Conservation (phyloP, 1,140 invertebrate species). For the Pseudomyrmex flavicornis region DNA sequence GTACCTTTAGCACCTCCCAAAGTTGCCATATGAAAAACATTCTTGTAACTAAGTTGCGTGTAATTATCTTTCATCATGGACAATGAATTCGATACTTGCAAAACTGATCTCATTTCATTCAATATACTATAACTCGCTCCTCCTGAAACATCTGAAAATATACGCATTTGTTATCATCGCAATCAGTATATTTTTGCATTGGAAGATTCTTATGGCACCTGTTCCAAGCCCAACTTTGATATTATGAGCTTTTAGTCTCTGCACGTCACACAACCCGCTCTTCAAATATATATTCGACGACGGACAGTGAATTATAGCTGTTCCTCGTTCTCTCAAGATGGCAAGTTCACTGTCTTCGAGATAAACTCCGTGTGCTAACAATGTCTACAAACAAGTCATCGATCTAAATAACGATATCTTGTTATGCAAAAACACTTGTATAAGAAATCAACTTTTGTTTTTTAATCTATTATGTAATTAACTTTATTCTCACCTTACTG, state of each 20-base stretch:
- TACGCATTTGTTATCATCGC: constrained; percentile 40
- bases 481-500: constrained; percentile 86
- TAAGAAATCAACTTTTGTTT: not conserved
- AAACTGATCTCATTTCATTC: constrained; percentile 89
- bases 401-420: not conserved
- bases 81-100: constrained; percentile 91
- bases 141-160: constrained; percentile 92
- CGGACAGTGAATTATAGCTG: constrained; percentile 93
- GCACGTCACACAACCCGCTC: constrained; percentile 93
- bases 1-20: constrained; percentile 93
- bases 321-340: constrained; percentile 87
- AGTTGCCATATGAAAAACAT: constrained; percentile 94
- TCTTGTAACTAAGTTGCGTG: constrained; percentile 89
- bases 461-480: not conserved
- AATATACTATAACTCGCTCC: constrained; percentile 92
- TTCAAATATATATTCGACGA: constrained; percentile 93
- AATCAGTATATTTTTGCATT: not conserved
- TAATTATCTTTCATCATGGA: constrained; percentile 84
- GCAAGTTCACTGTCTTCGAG: constrained; percentile 90
- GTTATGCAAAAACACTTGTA: constrained; percentile 38
- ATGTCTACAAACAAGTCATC: constrained; percentile 84
- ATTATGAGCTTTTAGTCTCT: constrained; percentile 87
- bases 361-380: constrained; percentile 94
- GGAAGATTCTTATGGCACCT: constrained; percentile 84
- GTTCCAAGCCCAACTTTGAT: constrained; percentile 94